Conservation (phyloP, 2,888 invertebrate species). For the Colostygia pectinataria region DNA sequence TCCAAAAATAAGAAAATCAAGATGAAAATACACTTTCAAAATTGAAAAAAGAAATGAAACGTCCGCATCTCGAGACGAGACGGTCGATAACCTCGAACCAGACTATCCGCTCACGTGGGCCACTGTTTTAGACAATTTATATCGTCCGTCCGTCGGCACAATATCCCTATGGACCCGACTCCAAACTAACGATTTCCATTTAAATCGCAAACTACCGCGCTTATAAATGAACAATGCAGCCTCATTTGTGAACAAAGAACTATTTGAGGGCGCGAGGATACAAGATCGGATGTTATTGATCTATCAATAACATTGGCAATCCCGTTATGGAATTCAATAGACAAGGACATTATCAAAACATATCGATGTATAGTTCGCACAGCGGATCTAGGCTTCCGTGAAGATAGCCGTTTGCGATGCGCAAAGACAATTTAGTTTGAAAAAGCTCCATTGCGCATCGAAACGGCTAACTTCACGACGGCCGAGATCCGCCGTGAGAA, state of each 20-base stretch:
- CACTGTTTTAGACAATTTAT: constrained; percentile 51
- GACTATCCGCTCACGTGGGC: constrained; percentile 46
- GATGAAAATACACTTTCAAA: constrained; percentile 9
- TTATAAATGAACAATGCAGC: constrained; percentile 27
- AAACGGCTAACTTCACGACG: too few relatives aligned
- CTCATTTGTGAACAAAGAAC: constrained; percentile 41
- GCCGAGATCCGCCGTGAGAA: too few relatives aligned
- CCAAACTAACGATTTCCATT: constrained; percentile 28
- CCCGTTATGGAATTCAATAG: constrained; percentile 54
- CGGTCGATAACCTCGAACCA: constrained; percentile 73
- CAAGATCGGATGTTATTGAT: constrained; percentile 54
- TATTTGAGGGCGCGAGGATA: constrained; percentile 52
- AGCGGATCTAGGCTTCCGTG: too few relatives aligned
- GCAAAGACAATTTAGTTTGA: too few relatives aligned
- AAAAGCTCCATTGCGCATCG: too few relatives aligned
- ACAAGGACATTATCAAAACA: constrained; percentile 41
- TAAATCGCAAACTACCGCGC: constrained; percentile 21
- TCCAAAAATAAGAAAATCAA: not conserved
- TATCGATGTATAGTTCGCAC: constrained; percentile 47
- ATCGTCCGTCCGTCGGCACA: constrained; percentile 32
- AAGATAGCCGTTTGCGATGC: too few relatives aligned
- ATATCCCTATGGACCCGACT: constrained; percentile 30
- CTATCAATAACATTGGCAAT: constrained; percentile 65
- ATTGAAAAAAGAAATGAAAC: constrained; percentile 25
- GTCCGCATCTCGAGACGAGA: constrained; percentile 51